phyloP scores from a whole-genome alignment of 2,888 invertebrate genomes.

The Philereme transversata region DNA sequence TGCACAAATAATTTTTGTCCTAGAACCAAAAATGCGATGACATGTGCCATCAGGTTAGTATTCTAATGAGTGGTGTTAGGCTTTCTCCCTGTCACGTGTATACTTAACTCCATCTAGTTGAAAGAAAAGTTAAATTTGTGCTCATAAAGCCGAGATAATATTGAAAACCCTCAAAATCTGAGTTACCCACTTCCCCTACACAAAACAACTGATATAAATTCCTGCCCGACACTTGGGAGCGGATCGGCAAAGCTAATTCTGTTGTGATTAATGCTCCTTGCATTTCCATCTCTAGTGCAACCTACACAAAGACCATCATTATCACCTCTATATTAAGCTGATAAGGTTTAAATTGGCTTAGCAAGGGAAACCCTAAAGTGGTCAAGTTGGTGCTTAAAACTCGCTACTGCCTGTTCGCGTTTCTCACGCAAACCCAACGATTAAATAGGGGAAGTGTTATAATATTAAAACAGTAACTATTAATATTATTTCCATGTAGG shows the following conservation, averaged over 20 bases:
- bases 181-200: slow-evolving; percentile 45
- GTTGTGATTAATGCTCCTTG: slow-evolving; percentile 82
- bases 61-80: too few relatives aligned
- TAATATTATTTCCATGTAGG: slow-evolving; percentile 51
- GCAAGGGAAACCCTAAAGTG: slow-evolving; percentile 37
- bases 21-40: too few relatives aligned
- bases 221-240: slow-evolving; percentile 74
- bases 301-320: slow-evolving; percentile 33
- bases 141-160: not conserved
- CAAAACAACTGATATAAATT: slow-evolving; percentile 68
- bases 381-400: slow-evolving; percentile 62
- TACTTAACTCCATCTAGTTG: too few relatives aligned
- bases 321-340: slow-evolving; percentile 43
- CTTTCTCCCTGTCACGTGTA: too few relatives aligned
- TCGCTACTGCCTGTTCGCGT: slow-evolving; percentile 76
- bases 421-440: slow-evolving; percentile 80
- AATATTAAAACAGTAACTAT: slow-evolving; percentile 68
- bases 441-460: slow-evolving; percentile 73
- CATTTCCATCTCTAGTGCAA: slow-evolving; percentile 60
- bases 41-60: too few relatives aligned
- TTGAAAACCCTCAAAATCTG: slow-evolving; percentile 31
- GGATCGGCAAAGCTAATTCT: slow-evolving; percentile 83
- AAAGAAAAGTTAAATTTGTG: slow-evolving; percentile 3
- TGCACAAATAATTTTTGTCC: too few relatives aligned
- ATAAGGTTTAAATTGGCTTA: slow-evolving; percentile 35